These are phyloP conservation scores for Parelbella ahira DNA, from an alignment of 2,888 invertebrate species.

Conservation along the genomic window DNA sequence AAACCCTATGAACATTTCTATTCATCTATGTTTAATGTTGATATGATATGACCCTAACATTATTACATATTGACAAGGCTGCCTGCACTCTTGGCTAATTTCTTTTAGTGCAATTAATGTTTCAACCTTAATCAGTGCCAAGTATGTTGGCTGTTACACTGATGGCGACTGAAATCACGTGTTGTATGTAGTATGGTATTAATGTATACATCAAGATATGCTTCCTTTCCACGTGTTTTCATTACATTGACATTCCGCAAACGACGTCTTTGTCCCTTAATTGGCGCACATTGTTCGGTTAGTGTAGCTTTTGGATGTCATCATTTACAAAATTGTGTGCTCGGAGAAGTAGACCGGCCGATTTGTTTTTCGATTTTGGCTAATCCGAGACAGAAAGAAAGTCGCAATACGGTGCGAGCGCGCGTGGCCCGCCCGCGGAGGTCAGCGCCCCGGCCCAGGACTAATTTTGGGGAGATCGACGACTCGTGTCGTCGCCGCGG, in stretches of 20 bases:
- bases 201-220: background rate
- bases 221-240: slow-evolving; percentile 40
- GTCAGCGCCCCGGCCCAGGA: slow-evolving; percentile 77
- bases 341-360: too few species aligned
- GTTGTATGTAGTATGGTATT: slow-evolving; percentile 6
- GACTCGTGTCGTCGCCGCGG: slow-evolving; percentile 55
- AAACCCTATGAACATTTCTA: too few species aligned
- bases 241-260: slow-evolving; percentile 47
- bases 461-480: slow-evolving; percentile 80
- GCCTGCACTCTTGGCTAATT: slow-evolving; percentile 21
- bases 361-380: background rate
- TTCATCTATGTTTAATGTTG: too few species aligned
- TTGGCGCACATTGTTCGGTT: too few species aligned
- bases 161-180: slow-evolving; percentile 20
- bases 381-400: slow-evolving; percentile 15
- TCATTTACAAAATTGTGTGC: too few species aligned
- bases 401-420: slow-evolving; percentile 12
- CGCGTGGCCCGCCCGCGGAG: slow-evolving; percentile 44
- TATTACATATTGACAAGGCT: slow-evolving; percentile 22
- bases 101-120: slow-evolving; percentile 23
- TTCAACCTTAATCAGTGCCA: slow-evolving; percentile 26
- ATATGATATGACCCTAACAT: slow-evolving; percentile 1
- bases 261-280: slow-evolving; percentile 25
- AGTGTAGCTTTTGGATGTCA: too few species aligned
- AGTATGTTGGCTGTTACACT: slow-evolving; percentile 24